Conservation (phyloP, 2,797 vertebrate species). For the Semotilus atromaculatus region DNA sequence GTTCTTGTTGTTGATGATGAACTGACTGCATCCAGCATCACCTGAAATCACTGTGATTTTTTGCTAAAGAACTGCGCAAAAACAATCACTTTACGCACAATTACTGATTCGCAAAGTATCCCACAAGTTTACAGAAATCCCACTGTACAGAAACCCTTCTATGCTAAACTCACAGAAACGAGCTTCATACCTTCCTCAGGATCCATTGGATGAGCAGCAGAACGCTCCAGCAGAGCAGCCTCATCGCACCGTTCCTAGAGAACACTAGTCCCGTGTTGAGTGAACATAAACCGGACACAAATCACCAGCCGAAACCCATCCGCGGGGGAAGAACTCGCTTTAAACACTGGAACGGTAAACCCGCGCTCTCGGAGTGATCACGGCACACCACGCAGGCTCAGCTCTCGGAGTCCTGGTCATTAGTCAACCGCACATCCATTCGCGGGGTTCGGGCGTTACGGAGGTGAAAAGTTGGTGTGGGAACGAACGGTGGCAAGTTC, state of each 20-base stretch:
- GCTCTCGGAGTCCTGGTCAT: slow-evolving; percentile 69
- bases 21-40: neutral
- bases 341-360: slow-evolving; percentile 42
- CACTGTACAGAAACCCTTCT: too few relatives aligned
- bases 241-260: slow-evolving; percentile 77
- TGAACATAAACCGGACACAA: slow-evolving; percentile 71
- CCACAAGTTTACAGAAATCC: neutral
- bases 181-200: slow-evolving; percentile 76
- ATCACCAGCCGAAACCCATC: slow-evolving; percentile 64
- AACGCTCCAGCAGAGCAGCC: slow-evolving; percentile 80
- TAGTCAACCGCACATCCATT: slow-evolving; percentile 73
- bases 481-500: slow-evolving; percentile 42
- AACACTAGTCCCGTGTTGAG: slow-evolving; percentile 74
- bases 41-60: neutral
- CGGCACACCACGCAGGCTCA: slow-evolving; percentile 53
- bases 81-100: neutral
- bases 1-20: neutral
- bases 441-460: slow-evolving; percentile 61
- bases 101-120: neutral
- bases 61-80: neutral
- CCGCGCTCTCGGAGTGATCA: neutral
- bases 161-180: neutral
- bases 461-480: slow-evolving; percentile 68
- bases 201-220: slow-evolving; percentile 81
- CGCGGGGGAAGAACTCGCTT: slow-evolving; percentile 59